Conservation (phyloP, 2,888 invertebrate genomes). For the Geotrupes spiniger region DNA sequence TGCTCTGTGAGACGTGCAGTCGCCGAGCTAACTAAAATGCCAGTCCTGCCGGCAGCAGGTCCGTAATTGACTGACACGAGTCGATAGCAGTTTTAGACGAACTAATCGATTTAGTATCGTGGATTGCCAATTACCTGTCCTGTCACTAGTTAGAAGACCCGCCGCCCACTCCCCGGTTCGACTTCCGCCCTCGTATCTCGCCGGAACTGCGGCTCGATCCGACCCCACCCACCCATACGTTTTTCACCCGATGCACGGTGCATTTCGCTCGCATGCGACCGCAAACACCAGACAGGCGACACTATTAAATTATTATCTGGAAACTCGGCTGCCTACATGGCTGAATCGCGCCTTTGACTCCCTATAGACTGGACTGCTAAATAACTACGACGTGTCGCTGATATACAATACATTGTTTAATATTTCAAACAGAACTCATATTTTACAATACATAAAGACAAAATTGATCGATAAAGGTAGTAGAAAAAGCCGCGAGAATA, state of each 20-base stretch:
- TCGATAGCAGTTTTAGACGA: constrained; percentile 26
- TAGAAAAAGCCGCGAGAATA: no score
- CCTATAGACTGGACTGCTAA: no score
- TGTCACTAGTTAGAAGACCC: constrained; percentile 32
- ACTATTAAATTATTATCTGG: constrained; percentile 13
- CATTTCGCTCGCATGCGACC: constrained; percentile 9
- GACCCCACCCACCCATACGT: background rate
- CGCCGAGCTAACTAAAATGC: no score
- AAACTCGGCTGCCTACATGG: no score
- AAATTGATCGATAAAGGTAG: no score
- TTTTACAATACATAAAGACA: no score
- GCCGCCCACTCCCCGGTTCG: constrained; percentile 1
- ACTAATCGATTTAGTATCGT: constrained; percentile 42
- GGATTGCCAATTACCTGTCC: constrained; percentile 41
- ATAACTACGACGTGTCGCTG: no score
- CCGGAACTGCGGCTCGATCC: background rate
- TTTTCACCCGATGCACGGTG: no score
- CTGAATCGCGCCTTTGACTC: no score
- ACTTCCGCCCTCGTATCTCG: background rate
- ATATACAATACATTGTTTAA: no score
- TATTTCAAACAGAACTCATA: no score
- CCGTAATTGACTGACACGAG: constrained; percentile 29
- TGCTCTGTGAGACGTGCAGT: no score
- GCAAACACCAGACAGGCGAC: constrained; percentile 9
- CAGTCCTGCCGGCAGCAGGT: constrained; percentile 4